These are phyloP conservation scores for Forbesichthys agassizii DNA, from an alignment of 2,113 vertebrate species.

Conservation along the genomic window DNA sequence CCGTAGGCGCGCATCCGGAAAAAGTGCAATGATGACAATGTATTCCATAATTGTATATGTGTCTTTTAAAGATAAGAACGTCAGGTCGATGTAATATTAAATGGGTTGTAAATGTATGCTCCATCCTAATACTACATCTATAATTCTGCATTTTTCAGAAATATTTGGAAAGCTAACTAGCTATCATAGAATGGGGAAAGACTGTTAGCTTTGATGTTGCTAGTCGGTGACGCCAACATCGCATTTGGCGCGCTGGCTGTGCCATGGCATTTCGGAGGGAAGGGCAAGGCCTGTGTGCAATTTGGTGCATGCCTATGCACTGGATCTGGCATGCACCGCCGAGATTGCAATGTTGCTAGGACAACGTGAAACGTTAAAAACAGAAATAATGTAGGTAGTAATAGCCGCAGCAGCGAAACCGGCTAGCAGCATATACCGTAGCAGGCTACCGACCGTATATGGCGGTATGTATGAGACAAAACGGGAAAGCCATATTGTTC, in stretches of 20 bases:
- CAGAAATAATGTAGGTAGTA: neutral
- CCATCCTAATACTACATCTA: neutral
- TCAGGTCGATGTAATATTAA: neutral
- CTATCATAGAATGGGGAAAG: neutral
- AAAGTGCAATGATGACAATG: neutral
- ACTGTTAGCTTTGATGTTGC: conserved; percentile 18
- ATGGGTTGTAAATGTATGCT: too few relatives aligned
- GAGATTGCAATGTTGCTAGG: conserved; percentile 38
- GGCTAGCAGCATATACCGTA: conserved; percentile 2
- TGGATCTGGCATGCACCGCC: conserved; percentile 32
- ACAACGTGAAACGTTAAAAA: conserved; percentile 17
- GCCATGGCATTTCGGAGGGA: conserved; percentile 16
- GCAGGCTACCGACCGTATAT: neutral
- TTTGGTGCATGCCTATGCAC: conserved; percentile 58
- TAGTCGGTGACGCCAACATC: conserved; percentile 2
- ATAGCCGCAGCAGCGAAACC: neutral
- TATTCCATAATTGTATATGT: too few relatives aligned
- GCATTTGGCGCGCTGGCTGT: conserved; percentile 15
- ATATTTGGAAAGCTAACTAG: neutral
- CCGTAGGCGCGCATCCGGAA: conserved; percentile 58
- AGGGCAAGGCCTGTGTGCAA: conserved; percentile 48
- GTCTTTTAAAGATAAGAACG: neutral
- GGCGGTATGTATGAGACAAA: neutral
- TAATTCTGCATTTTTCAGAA: neutral
- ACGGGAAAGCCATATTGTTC: too few relatives aligned